Evolutionary conservation across 2,888 invertebrate species (phyloP), one percentile per base, ranked within the genome.

Genomic region (Heteromyza rotundicornis): DNA sequence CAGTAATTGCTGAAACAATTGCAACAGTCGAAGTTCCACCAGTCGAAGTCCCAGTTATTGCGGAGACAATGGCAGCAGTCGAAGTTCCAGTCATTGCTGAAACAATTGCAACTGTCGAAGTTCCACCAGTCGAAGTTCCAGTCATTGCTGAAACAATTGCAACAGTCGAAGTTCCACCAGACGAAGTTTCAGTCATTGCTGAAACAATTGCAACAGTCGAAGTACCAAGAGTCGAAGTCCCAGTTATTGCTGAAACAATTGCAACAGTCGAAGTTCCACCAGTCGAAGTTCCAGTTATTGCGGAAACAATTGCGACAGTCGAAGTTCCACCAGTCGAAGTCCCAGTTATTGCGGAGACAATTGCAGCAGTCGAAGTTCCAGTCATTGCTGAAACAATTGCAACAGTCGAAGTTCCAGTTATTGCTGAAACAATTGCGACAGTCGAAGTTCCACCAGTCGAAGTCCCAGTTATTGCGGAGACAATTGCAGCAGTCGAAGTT

Each of bases 171-270:
- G n/a, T n/a, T n/a, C 17, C 5, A 32, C n/a, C 32, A 54, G 36
- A 53, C 51, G 40, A 35, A 54, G 3, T 27, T n/a, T 10, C 47
- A 40, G 20, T 24, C n/a, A 44, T 52, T 40, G 36, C n/a, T 23
- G 14, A 14, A 2, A 12, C 12, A 2, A 17, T 14, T 3, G 22
- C 27, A 14, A 1, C 58, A 32, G 10, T n/a, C 14, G 32, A 8
- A 32, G 32, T 8, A 32, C 50, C 51, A 10, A 16, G 7, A 14
- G 32, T 32, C 32, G 16, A 0, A 27, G 51, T 20, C 12, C 0
- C 27, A 56, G 35, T 36, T 17, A 1, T 20, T 0, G 14, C 10
- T 16, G 10, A 32, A 22, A 20, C 10, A 22, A 12, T 2, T 17
- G 8, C 24, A 27, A 35, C 23, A 20, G 19, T 35, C 16, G 23